Evolutionary conservation across 2,113 vertebrate species (phyloP), one percentile per base, ranked within the genome.

Genomic region (Xenus cinereus): DNA sequence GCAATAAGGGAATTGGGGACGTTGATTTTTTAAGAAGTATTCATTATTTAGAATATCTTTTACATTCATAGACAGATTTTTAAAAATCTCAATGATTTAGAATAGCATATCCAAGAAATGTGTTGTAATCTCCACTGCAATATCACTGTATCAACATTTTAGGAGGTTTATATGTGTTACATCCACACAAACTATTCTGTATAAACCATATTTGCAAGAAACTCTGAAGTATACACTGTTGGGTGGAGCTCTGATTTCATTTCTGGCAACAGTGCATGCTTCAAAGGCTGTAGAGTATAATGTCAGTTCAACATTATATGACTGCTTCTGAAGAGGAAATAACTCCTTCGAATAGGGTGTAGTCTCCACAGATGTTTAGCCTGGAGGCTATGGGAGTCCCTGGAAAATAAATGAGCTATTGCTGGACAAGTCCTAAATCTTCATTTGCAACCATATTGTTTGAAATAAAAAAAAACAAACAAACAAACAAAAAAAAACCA

Each of bases 291-390:
- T 73, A 37, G 32, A 69, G 37, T 33, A 35, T 82, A 81, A 72
- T 37, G 43, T 72, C 71, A 85, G 22, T 80, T 87, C 74, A 83
- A 64, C n/a, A 51, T 46, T 81, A 67, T n/a, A 63, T n/a, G 78
- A 18, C 53, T 84, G 35, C 41, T 89, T 72, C 93, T 92, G 93
- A 91, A 88, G 60, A 89, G 92, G 95, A 97, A 92, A 72, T 77
- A 89, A 80, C 68, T 88, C 76, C 27, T 90, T 35, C 75, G 30
- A 93, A 85, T 1, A 93, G 62, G 87, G 84, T 77, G 85, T 89
- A 75, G 35, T 63, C 71, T 77, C 39, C 78, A 69, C 85, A 97
- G 84, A 87, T 95, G 89, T 95, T 97, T 94, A 94, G 71, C 87
- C 91, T 84, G 41, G n/a, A 95, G 73, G 62, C 20, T 74, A 6